Conservation (phyloP, 2,797 vertebrate species). For the Acrossocheilus wenchowensis region DNA sequence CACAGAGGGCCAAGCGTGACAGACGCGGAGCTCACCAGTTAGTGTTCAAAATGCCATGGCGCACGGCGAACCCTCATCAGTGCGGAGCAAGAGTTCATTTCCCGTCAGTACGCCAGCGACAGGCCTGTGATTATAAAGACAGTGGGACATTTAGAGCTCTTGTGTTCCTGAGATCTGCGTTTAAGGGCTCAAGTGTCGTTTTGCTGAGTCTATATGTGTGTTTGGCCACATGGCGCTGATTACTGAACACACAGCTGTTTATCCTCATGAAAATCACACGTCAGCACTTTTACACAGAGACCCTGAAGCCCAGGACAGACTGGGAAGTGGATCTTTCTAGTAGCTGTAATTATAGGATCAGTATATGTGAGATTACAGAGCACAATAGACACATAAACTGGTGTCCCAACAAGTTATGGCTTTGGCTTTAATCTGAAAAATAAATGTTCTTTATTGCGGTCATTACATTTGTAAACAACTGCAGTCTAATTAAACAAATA, state of each 20-base stretch:
- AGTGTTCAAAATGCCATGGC: constrained; percentile 31
- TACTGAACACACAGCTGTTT: constrained; percentile 48
- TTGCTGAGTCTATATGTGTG: constrained; percentile 39
- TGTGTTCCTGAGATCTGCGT: constrained; percentile 17
- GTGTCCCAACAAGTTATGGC: not conserved
- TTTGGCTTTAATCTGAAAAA: not conserved
- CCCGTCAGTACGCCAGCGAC: constrained; percentile 16
- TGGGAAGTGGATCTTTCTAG: not conserved
- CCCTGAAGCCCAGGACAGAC: constrained; percentile 6
- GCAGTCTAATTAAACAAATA: not conserved
- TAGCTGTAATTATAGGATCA: constrained; percentile 1
- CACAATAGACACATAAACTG: not conserved
- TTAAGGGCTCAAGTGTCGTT: constrained; percentile 19
- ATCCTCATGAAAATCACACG: constrained; percentile 10
- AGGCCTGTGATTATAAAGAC: constrained; percentile 53
- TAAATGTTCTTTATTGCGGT: not conserved
- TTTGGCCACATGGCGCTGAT: constrained; percentile 9
- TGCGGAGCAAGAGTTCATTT: constrained; percentile 49
- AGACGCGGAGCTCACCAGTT: constrained; percentile 42
- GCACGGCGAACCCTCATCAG: constrained; percentile 28
- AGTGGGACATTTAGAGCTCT: constrained; percentile 28
- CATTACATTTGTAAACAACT: not conserved
- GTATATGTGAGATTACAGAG: not conserved
- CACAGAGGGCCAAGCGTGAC: constrained; percentile 18
- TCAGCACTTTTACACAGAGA: constrained; percentile 21